Percentiles rank a stretch among this genome's conserved stretches.
phyloP scores from a whole-genome alignment of 2,113 vertebrate genomes.

The Brachyhypopomus gauderio region DNA sequence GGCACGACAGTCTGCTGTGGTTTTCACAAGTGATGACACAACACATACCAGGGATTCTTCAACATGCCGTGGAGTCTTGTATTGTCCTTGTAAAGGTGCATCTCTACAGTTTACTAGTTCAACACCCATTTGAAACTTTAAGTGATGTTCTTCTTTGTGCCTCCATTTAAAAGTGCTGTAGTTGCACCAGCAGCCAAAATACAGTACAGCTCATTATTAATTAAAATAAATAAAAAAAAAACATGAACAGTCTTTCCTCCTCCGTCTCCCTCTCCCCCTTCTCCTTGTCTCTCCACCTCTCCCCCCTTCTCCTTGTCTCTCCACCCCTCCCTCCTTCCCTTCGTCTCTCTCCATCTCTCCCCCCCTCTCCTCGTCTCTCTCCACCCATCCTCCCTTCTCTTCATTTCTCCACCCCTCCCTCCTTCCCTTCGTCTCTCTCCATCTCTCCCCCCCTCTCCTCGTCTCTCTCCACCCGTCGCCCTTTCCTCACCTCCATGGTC shows the following conservation, averaged over 20 bases:
- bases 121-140: background rate
- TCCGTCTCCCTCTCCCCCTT: too few relatives aligned
- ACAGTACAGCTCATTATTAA: background rate
- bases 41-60: slow-evolving; percentile 13
- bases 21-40: background rate
- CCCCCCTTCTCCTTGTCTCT: too few relatives aligned
- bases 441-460: background rate
- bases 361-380: slow-evolving; percentile 81
- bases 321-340: background rate
- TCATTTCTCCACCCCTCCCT: too few relatives aligned
- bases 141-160: too few relatives aligned
- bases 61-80: background rate
- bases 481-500: slow-evolving; percentile 88
- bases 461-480: too few relatives aligned
- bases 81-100: background rate
- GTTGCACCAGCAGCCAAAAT: background rate
- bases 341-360: too few relatives aligned
- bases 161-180: background rate
- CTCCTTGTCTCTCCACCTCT: too few relatives aligned
- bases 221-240: background rate
- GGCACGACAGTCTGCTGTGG: background rate
- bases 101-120: background rate
- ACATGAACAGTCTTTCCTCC: too few relatives aligned
- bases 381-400: too few relatives aligned
- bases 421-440: too few relatives aligned